Percentiles rank a stretch among this genome's conserved stretches.
Evolutionary conservation across 2,113 vertebrate genomes (phyloP).

Genomic region (Puntigrus tetrazona): DNA sequence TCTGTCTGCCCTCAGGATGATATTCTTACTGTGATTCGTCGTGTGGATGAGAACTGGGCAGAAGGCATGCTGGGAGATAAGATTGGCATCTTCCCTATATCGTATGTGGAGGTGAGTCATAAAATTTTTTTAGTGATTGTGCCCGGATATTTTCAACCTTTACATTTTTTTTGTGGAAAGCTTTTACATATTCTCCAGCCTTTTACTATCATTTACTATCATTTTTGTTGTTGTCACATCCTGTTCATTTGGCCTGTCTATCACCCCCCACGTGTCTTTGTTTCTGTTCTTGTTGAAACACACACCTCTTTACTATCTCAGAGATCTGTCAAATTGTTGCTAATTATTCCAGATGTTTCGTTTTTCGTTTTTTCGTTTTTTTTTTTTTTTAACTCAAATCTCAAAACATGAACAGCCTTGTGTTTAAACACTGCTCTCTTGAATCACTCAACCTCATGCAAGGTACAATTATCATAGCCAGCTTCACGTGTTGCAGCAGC

Average conservation of each 20-base stretch:
- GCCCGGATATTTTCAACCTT: background rate
- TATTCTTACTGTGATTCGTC: constrained; percentile 94
- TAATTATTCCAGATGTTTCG: background rate
- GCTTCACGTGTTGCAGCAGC: background rate
- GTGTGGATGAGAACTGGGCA: constrained; percentile 99
- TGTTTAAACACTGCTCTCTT: background rate
- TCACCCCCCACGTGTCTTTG: background rate
- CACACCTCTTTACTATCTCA: background rate
- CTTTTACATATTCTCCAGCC: background rate
- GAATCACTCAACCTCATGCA: background rate
- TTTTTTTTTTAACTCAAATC: no score
- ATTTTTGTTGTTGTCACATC: background rate
- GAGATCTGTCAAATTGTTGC: background rate
- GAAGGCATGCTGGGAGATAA: constrained; percentile 99
- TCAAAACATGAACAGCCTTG: background rate
- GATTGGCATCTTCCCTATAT: constrained; percentile 99
- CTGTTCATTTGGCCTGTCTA: background rate
- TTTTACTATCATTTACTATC: background rate
- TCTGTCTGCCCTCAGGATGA: constrained; percentile 81
- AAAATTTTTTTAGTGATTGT: no score
- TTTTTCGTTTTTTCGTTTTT: no score
- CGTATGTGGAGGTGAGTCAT: constrained; percentile 92
- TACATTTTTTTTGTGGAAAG: background rate
- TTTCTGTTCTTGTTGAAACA: background rate
- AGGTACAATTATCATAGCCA: background rate